These are phyloP conservation scores for Pteria penguin DNA, from an alignment of 2,888 invertebrate genomes.

Conservation along the genomic window DNA sequence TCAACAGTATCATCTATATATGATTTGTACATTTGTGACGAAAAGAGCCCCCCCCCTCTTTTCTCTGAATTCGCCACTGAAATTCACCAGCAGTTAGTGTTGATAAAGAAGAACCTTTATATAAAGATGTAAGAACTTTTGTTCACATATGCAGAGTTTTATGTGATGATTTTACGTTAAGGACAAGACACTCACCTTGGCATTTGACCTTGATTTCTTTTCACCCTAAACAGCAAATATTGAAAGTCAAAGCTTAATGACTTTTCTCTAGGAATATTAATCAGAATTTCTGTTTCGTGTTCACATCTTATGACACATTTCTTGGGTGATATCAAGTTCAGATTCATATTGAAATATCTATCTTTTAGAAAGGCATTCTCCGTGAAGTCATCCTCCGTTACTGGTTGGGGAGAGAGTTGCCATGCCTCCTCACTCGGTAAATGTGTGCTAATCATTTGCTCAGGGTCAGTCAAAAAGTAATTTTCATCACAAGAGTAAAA, in stretches of 20 bases:
- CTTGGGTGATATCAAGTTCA: slow-evolving; percentile 60
- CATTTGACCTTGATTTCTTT: slow-evolving; percentile 19
- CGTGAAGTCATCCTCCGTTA: slow-evolving; percentile 66
- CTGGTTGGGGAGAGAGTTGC: slow-evolving; percentile 66
- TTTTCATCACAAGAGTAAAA: slow-evolving; percentile 74
- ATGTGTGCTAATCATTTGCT: slow-evolving; percentile 70
- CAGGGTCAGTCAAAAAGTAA: slow-evolving; percentile 75
- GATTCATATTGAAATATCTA: slow-evolving; percentile 69
- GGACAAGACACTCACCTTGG: slow-evolving; percentile 40
- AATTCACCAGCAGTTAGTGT: too few species aligned
- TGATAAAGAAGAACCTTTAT: too few species aligned
- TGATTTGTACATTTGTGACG: too few species aligned
- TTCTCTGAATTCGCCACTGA: too few species aligned
- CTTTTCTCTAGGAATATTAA: slow-evolving; percentile 46
- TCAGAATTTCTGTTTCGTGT: slow-evolving; percentile 56
- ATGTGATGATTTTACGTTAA: too few species aligned
- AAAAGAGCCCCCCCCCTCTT: too few species aligned
- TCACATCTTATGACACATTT: slow-evolving; percentile 54
- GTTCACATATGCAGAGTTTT: too few species aligned
- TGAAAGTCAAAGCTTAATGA: slow-evolving; percentile 56
- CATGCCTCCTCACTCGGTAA: slow-evolving; percentile 65
- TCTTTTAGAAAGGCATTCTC: slow-evolving; percentile 73
- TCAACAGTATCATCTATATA: too few species aligned
- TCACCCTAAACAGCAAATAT: slow-evolving; percentile 53
- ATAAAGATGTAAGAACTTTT: too few species aligned